Percentiles rank a stretch among this genome's conserved stretches.
phyloP scores from a whole-genome alignment of 2,797 vertebrate genomes.

The Crenuchus spilurus region DNA sequence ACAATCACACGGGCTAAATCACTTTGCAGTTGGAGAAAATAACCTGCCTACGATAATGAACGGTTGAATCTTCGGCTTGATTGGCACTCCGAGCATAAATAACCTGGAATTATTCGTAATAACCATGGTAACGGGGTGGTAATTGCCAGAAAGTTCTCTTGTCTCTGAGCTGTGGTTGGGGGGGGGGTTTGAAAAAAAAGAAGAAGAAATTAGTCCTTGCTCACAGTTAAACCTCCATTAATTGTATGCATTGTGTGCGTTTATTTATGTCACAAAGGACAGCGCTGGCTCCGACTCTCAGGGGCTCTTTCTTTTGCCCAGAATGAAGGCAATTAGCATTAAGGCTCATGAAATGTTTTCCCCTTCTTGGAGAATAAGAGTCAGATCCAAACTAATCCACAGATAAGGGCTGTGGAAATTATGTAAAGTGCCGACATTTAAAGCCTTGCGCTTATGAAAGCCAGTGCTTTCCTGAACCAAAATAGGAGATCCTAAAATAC shows the following conservation, averaged over 20 bases:
- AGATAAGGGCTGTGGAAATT: slow-evolving; percentile 48
- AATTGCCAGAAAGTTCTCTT: slow-evolving; percentile 73
- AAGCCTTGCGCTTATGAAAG: slow-evolving; percentile 29
- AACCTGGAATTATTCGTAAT: slow-evolving; percentile 79
- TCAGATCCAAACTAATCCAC: slow-evolving; percentile 44
- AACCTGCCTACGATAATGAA: slow-evolving; percentile 74
- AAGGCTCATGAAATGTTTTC: slow-evolving; percentile 49
- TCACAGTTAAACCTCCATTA: slow-evolving; percentile 63
- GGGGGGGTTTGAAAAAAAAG: slow-evolving; percentile 50
- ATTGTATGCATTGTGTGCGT: slow-evolving; percentile 62
- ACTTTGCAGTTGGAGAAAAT: slow-evolving; percentile 65
- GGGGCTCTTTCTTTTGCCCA: slow-evolving; percentile 51
- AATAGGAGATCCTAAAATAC: slow-evolving; percentile 6
- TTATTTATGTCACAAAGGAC: slow-evolving; percentile 65
- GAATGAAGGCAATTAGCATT: slow-evolving; percentile 61
- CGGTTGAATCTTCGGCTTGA: slow-evolving; percentile 68
- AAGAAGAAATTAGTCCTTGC: slow-evolving; percentile 58
- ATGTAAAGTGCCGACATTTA: slow-evolving; percentile 45
- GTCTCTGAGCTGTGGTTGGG: slow-evolving; percentile 54
- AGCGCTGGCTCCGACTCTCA: slow-evolving; percentile 41
- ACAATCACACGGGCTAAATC: slow-evolving; percentile 65
- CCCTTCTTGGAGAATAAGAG: slow-evolving; percentile 18
- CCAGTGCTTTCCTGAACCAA: slow-evolving; percentile 20
- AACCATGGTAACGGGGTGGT: slow-evolving; percentile 75
- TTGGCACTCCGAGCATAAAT: slow-evolving; percentile 76